phyloP scores from a whole-genome alignment of 2,888 invertebrate genomes.

The Venusia cambrica region DNA sequence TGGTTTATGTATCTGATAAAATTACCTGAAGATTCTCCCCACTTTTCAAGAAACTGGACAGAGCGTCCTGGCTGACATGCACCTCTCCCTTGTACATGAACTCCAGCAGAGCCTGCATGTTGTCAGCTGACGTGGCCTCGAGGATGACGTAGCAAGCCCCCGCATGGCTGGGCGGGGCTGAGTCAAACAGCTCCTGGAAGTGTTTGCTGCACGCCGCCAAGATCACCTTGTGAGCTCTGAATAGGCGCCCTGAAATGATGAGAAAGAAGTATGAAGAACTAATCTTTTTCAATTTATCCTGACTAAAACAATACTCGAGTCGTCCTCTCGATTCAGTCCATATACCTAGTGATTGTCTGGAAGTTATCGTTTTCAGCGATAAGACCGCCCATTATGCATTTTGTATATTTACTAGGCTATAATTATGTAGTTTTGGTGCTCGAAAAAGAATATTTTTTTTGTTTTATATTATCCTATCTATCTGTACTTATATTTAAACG shows the following conservation, averaged over 20 bases:
- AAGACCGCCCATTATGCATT: too few relatives aligned
- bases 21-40: conserved; percentile 92
- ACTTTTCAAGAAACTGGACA: conserved; percentile 94
- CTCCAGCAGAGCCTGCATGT: conserved; percentile 94
- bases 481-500: too few relatives aligned
- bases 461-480: too few relatives aligned
- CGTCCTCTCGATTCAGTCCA: too few relatives aligned
- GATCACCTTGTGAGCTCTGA: conserved; percentile 95
- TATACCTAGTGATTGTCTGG: too few relatives aligned
- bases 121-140: conserved; percentile 93
- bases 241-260: conserved; percentile 87
- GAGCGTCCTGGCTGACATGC: conserved; percentile 94
- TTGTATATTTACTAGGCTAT: too few relatives aligned
- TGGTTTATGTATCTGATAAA: neutral
- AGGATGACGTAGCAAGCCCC: conserved; percentile 91
- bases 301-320: too few relatives aligned
- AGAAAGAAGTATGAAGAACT: conserved; percentile 4
- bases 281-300: conserved; percentile 17
- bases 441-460: too few relatives aligned
- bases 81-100: conserved; percentile 98
- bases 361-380: too few relatives aligned
- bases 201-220: conserved; percentile 96
- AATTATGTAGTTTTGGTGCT: too few relatives aligned
- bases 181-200: conserved; percentile 94
- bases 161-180: conserved; percentile 89